Conservation (phyloP, 2,888 invertebrate species). For the Elegia similella region DNA sequence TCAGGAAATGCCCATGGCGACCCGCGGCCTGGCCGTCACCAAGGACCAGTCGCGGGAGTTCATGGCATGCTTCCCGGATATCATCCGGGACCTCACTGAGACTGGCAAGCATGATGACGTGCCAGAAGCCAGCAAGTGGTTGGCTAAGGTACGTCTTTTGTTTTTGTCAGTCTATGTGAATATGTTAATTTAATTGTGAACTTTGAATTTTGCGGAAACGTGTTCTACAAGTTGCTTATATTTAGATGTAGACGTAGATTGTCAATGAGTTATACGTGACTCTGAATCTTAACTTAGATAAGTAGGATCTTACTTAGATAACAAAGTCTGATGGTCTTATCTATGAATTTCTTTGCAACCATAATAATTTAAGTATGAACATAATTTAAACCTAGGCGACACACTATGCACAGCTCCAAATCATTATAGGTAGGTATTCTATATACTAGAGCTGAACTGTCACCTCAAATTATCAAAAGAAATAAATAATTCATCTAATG, state of each 20-base stretch:
- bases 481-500: no score
- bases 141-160: conserved; percentile 85
- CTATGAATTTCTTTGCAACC: no score
- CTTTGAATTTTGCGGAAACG: conserved; percentile 1
- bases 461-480: no score
- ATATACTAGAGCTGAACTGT: no score
- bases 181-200: conserved; percentile 38
- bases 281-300: background rate
- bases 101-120: conserved; percentile 88
- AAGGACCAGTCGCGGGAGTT: conserved; percentile 94
- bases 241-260: background rate
- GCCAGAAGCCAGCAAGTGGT: conserved; percentile 90
- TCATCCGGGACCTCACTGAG: conserved; percentile 91
- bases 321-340: no score
- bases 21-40: conserved; percentile 84
- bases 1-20: conserved; percentile 82
- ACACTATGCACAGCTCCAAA: no score
- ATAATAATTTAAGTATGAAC: no score
- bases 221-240: background rate
- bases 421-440: no score
- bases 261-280: background rate
- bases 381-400: no score
- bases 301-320: no score
- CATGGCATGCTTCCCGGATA: conserved; percentile 93
- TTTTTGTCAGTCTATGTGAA: conserved; percentile 13